Base-by-base conservation (phyloP, 2,888 invertebrate genomes). In the Diogma glabrata region DNA sequence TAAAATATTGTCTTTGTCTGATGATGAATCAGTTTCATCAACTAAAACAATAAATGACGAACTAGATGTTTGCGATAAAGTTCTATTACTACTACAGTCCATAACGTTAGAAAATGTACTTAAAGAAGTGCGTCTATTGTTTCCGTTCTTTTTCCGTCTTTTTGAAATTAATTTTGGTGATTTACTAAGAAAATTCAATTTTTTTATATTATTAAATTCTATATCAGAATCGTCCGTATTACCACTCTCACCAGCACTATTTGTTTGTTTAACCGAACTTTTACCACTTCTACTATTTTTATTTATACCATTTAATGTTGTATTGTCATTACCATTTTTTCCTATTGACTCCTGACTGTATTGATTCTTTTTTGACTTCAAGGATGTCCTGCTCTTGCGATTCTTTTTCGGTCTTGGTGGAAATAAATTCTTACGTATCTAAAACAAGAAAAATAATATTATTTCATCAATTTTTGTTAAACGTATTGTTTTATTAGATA, bases 351-450 rank as follows among this genome's bases (percentile, higher is more conserved):
- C 24, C 24, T 14, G 24, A 7, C 6, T 24, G n/a, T n/a, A n/a
- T n/a, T n/a, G n/a, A n/a, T n/a, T n/a, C n/a, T n/a, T n/a, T 24
- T 6, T 7, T 24, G 24, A 24, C 9, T 24, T 24, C 9, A 6
- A 7, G 5, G 46, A 46, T 26, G 24, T 22, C 8, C 48, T 30
- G 3, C 14, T 30, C 20, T 48, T 48, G 12, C 30, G 30, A 22
- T 30, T 30, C 16, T 33, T 48, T 22, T 48, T 48, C 3, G 82
- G 82, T 50, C 81, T 72, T 49, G 82, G 82, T 24, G 83, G 82
- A 69, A 80, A 82, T 64, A 78, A 76, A 60, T 72, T 77, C 67
- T 82, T 82, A 62, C 82, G 75, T 58, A 76, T 76, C 83, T 83
- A 54, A 9, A 53, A 56, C 52, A 26, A 52, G 51, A 52, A 46